phyloP scores from a whole-genome alignment of 35 echinoderm and acorn worm genomes.

The Strongylocentrotus purpuratus region DNA sequence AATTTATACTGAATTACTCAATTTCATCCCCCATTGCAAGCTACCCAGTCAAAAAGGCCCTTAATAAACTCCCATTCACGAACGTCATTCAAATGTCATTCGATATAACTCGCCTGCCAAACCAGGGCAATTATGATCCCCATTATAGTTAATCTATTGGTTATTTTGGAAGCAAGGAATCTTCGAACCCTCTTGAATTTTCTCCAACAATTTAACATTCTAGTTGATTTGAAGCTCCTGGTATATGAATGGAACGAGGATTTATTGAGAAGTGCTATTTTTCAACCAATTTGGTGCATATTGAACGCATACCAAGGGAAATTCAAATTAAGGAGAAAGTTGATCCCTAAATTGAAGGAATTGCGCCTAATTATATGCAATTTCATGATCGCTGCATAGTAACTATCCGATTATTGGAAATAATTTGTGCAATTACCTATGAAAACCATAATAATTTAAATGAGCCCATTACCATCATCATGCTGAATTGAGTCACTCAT shows the following conservation, averaged over 20 bases:
- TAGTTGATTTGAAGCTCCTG: neutral
- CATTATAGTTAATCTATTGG: neutral
- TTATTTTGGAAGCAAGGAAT: neutral
- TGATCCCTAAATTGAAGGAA: neutral
- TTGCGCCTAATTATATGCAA: neutral
- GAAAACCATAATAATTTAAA: neutral
- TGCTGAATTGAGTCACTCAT: neutral
- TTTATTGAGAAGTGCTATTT: neutral
- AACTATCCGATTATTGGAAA: neutral
- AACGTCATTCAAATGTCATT: neutral
- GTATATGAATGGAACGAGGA: neutral
- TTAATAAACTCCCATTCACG: neutral
- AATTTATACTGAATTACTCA: too few species aligned
- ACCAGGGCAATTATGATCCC: neutral
- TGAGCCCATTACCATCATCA: neutral
- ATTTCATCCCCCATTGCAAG: too few species aligned
- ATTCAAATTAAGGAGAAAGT: neutral
- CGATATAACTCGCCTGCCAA: neutral
- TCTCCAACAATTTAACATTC: neutral
- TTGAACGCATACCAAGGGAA: neutral
- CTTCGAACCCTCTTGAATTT: neutral
- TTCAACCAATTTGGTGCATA: neutral
- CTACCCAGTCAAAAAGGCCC: neutral
- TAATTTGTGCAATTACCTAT: neutral
- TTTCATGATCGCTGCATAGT: neutral